Conservation (phyloP, 2,113 vertebrate species). For the Indicator maculatus region DNA sequence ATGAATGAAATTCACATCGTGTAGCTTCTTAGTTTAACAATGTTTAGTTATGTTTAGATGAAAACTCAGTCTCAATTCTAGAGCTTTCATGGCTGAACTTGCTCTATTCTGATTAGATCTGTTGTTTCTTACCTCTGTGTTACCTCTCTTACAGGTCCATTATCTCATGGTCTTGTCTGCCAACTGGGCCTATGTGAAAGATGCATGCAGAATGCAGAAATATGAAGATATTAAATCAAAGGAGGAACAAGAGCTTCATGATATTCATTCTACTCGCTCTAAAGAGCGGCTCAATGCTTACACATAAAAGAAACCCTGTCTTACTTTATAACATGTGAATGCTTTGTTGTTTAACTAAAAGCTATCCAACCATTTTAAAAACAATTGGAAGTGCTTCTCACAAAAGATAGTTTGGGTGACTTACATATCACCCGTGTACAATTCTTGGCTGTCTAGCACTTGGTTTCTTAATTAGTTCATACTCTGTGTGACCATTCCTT, state of each 20-base stretch:
- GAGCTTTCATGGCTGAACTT: background rate
- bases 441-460: slow-evolving; percentile 79
- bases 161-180: slow-evolving; percentile 99
- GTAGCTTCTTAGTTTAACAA: background rate
- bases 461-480: slow-evolving; percentile 75
- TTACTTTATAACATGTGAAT: slow-evolving; percentile 66
- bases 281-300: slow-evolving; percentile 99
- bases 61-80: background rate
- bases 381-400: slow-evolving; percentile 81
- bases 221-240: slow-evolving; percentile 99
- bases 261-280: slow-evolving; percentile 99
- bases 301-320: slow-evolving; percentile 84
- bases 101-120: background rate
- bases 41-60: background rate
- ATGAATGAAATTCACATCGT: background rate
- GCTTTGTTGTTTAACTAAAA: slow-evolving; percentile 81
- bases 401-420: slow-evolving; percentile 77
- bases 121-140: background rate
- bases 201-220: slow-evolving; percentile 98
- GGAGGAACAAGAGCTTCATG: slow-evolving; percentile 98
- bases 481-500: slow-evolving; percentile 72
- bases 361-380: slow-evolving; percentile 78
- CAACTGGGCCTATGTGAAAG: slow-evolving; percentile 99
- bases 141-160: slow-evolving; percentile 85
- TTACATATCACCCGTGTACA: slow-evolving; percentile 59